Percentiles rank a stretch among this genome's conserved stretches.
phyloP scores from a whole-genome alignment of 2,113 vertebrate genomes.

The Variabilichromis moorii region DNA sequence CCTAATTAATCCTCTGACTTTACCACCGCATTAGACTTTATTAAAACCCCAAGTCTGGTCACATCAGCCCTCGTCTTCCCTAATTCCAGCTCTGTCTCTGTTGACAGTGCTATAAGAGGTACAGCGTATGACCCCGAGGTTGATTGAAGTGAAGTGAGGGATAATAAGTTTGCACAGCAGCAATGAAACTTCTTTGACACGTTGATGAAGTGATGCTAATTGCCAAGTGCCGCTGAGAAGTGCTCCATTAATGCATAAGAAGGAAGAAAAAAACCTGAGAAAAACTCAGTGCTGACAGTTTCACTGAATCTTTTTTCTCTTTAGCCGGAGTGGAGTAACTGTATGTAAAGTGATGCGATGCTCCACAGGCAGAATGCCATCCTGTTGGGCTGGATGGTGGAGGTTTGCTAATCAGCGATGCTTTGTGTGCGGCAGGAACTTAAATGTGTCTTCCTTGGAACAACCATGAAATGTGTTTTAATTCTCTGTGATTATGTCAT shows the following conservation, averaged over 20 bases:
- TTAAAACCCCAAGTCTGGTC: constrained; percentile 15
- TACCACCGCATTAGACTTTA: background rate
- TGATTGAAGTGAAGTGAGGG: constrained; percentile 49
- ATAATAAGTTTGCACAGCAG: constrained; percentile 46
- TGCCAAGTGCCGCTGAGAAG: constrained; percentile 49
- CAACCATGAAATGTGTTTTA: constrained; percentile 46
- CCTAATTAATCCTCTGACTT: constrained; percentile 31
- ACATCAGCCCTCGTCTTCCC: background rate
- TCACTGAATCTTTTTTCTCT: background rate
- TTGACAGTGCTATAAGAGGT: constrained; percentile 17
- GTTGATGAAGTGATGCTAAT: constrained; percentile 59
- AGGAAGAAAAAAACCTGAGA: background rate
- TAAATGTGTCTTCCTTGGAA: constrained; percentile 59
- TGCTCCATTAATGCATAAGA: constrained; percentile 26
- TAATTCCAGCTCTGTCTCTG: constrained; percentile 1
- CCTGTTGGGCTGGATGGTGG: background rate
- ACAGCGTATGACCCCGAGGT: constrained; percentile 18
- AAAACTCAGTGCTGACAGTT: constrained; percentile 9
- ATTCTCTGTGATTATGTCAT: constrained; percentile 9
- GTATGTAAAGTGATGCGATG: background rate
- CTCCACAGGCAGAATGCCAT: background rate
- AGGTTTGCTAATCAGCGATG: background rate
- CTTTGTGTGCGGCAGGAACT: constrained; percentile 2
- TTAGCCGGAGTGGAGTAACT: background rate
- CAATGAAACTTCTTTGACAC: constrained; percentile 31